These are phyloP conservation scores for Campoplex nolae DNA, from an alignment of 2,888 invertebrate species.

Conservation along the genomic window DNA sequence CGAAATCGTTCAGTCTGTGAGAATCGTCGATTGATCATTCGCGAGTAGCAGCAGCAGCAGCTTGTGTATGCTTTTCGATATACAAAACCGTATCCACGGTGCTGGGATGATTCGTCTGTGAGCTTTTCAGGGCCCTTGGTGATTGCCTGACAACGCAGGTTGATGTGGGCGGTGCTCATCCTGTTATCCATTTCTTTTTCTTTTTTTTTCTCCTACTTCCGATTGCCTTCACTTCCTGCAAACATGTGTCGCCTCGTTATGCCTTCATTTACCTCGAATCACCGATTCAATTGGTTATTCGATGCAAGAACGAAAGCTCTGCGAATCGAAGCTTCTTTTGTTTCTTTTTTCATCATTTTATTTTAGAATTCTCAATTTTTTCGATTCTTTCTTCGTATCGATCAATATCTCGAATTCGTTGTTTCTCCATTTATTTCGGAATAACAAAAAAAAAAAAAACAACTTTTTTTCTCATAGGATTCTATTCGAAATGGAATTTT, in stretches of 20 bases:
- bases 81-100: conserved; percentile 57
- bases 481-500: too few species aligned
- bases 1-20: conserved; percentile 51
- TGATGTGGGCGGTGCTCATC: conserved; percentile 76
- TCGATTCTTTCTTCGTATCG: background rate
- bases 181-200: conserved; percentile 68
- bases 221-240: conserved; percentile 33
- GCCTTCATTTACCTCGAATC: conserved; percentile 8
- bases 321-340: background rate
- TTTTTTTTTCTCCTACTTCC: conserved; percentile 53
- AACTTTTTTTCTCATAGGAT: too few species aligned
- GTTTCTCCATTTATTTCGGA: too few species aligned
- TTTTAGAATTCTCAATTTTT: background rate
- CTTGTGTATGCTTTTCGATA: conserved; percentile 31
- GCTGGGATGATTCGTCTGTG: conserved; percentile 60
- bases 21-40: conserved; percentile 62
- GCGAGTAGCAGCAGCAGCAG: background rate
- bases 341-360: background rate
- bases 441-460: too few species aligned
- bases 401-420: too few species aligned
- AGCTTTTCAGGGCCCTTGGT: conserved; percentile 59
- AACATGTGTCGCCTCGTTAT: conserved; percentile 24
- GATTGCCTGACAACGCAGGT: conserved; percentile 79
- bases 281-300: background rate
- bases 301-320: background rate